These are phyloP conservation scores for Nycticryphes semicollaris DNA, from an alignment of 2,113 vertebrate species.

Conservation along the genomic window DNA sequence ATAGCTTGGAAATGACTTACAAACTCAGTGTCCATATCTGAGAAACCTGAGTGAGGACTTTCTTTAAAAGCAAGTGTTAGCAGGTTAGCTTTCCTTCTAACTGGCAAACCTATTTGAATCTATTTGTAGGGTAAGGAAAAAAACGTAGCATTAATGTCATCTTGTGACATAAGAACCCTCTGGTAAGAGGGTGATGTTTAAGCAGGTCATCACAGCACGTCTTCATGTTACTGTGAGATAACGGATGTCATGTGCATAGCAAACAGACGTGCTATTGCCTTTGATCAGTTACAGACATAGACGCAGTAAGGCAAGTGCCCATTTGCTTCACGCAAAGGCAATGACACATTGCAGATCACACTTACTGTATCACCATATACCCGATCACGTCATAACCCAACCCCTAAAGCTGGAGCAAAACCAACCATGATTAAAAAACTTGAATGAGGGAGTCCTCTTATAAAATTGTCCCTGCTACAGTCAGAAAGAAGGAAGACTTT, in stretches of 20 bases:
- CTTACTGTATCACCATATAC: neutral
- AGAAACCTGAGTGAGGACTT: neutral
- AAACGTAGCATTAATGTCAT: neutral
- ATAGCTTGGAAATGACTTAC: neutral
- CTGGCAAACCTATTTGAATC: neutral
- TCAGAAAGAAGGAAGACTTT: neutral
- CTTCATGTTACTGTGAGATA: neutral
- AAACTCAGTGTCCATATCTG: neutral
- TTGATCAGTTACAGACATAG: neutral
- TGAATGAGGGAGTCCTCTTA: neutral
- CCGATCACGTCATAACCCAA: rapidly evolving
- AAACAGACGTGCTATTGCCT: neutral
- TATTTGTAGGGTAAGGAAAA: neutral
- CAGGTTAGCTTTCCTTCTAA: neutral
- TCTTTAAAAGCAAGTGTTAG: neutral
- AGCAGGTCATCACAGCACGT: neutral
- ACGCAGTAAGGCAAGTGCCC: neutral
- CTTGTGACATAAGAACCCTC: neutral
- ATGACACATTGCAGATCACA: neutral
- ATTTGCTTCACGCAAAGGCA: neutral
- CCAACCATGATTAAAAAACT: neutral
- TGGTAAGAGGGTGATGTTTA: neutral
- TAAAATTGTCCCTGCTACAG: neutral
- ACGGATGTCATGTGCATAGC: rapidly evolving
- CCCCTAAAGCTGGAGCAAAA: neutral